These are phyloP conservation scores for Drosophila imparisetae DNA, from an alignment of 2,888 invertebrate genomes.

Conservation along the genomic window DNA sequence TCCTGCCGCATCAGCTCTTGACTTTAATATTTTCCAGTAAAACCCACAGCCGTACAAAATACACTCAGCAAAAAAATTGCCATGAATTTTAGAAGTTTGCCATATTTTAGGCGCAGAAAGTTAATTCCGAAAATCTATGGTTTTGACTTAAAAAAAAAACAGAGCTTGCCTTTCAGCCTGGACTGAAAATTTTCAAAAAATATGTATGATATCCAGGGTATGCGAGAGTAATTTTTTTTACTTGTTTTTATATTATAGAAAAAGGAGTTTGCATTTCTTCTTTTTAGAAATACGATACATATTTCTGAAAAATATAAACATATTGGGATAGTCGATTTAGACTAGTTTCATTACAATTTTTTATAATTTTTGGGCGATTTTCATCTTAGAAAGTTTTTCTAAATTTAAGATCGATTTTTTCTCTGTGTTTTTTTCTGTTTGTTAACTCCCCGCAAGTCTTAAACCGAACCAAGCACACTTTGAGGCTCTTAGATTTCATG, in stretches of 20 bases:
- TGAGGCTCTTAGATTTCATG: slow-evolving; percentile 28
- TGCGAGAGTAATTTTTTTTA: no score
- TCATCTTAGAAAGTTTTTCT: background rate
- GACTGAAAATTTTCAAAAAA: no score
- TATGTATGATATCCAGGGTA: no score
- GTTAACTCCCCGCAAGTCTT: background rate
- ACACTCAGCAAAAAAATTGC: background rate
- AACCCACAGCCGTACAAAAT: background rate
- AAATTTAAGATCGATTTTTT: rapidly evolving
- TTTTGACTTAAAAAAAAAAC: no score
- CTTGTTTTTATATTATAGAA: no score
- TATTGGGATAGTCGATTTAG: no score
- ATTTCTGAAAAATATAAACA: no score
- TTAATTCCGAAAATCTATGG: background rate
- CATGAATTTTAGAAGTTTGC: background rate
- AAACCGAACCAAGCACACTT: background rate
- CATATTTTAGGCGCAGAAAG: background rate
- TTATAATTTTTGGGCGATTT: background rate
- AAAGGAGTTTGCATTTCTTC: no score
- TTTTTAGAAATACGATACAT: no score
- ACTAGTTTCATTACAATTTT: background rate
- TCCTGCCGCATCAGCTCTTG: slow-evolving; percentile 25
- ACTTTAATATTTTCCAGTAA: slow-evolving; percentile 6
- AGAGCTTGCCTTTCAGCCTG: no score
- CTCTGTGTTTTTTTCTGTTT: background rate